These are phyloP conservation scores for Torymus texanus DNA, from an alignment of 2,888 invertebrate genomes.

Conservation along the genomic window DNA sequence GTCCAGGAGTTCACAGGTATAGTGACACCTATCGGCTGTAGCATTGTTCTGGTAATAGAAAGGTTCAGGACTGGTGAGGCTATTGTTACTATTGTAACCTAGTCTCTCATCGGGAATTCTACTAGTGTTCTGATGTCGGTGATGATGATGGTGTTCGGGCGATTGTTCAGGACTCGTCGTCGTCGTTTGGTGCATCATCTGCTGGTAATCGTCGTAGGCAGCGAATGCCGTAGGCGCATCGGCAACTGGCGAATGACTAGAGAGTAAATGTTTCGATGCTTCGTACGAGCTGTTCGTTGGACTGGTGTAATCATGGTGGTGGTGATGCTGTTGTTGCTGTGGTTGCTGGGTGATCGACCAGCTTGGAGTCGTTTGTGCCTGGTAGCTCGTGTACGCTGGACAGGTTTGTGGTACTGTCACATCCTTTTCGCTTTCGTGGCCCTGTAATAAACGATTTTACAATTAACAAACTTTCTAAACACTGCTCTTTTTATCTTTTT, in stretches of 20 bases:
- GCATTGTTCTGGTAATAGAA: conserved; percentile 61
- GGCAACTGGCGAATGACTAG: conserved; percentile 66
- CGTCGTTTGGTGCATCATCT: conserved; percentile 52
- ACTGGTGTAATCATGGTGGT: conserved; percentile 29
- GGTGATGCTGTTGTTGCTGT: not conserved
- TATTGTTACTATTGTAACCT: not conserved
- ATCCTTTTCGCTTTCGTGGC: conserved; percentile 66
- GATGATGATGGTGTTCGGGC: conserved; percentile 41
- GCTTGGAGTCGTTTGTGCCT: not conserved
- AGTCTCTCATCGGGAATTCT: conserved; percentile 30
- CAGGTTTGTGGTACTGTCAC: conserved; percentile 57
- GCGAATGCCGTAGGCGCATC: conserved; percentile 58
- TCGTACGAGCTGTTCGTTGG: conserved; percentile 63
- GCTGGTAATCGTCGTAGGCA: conserved; percentile 63
- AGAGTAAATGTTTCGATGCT: conserved; percentile 60
- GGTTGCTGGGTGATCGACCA: conserved; percentile 14
- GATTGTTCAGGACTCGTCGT: conserved; percentile 49
- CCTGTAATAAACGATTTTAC: conserved; percentile 56
- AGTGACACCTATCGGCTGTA: conserved; percentile 68
- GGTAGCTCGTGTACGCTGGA: conserved; percentile 30
- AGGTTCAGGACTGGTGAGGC: conserved; percentile 65
- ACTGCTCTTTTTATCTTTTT: too few species aligned
- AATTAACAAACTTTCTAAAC: too few species aligned
- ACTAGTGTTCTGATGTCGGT: too few species aligned
- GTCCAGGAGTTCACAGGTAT: conserved; percentile 72